Percentiles rank a stretch among this genome's conserved stretches.
phyloP scores from a whole-genome alignment of 2,797 vertebrate species.

The Pteropus rufus region DNA sequence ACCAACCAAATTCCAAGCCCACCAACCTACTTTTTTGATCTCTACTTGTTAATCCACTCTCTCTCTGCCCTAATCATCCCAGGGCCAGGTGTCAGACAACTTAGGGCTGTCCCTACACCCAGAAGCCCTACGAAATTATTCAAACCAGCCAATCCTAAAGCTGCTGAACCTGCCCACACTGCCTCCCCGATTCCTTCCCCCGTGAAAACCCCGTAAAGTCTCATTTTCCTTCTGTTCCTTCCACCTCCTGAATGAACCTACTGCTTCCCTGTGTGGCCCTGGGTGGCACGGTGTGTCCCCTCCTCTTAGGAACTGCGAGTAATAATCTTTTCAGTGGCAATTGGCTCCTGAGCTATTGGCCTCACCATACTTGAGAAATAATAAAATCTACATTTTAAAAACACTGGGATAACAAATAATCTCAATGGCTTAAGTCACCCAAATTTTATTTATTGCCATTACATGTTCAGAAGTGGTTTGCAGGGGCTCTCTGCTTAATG shows the following conservation, averaged over 20 bases:
- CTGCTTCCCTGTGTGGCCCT: not conserved
- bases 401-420: not conserved
- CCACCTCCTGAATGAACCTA: not conserved
- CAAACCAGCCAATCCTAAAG: not conserved
- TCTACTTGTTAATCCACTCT: not conserved
- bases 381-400: not conserved
- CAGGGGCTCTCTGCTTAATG: not conserved
- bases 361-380: not conserved
- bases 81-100: not conserved
- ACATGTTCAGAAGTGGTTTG: not conserved
- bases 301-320: not conserved
- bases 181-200: not conserved
- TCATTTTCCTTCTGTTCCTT: not conserved
- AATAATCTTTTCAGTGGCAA: not conserved
- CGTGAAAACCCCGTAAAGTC: not conserved
- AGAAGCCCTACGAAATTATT: not conserved
- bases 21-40: not conserved
- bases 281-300: fast-evolving
- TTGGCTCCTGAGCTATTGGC: not conserved
- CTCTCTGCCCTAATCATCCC: no score
- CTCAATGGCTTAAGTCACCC: not conserved
- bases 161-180: no score
- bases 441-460: not conserved
- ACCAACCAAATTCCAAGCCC: not conserved
- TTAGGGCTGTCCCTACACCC: no score